Evolutionary conservation across 2,888 invertebrate species (phyloP).

Genomic region (Hoplodrina ambigua): DNA sequence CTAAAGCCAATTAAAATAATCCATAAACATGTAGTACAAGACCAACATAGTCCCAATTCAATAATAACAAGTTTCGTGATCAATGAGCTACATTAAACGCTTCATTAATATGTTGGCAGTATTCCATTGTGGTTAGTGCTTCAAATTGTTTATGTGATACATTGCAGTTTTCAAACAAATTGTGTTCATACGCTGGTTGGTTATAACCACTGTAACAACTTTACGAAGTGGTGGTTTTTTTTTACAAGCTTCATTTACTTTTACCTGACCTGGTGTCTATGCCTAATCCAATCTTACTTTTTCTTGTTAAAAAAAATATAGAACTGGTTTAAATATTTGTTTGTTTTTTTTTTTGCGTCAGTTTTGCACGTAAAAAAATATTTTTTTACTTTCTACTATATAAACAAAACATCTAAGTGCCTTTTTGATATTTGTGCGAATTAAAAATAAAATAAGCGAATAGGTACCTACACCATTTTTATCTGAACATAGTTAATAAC

Average conservation of each 20-base stretch:
- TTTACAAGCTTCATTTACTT: no score
- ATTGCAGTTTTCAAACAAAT: conserved; percentile 43
- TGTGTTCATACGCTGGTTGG: conserved; percentile 22
- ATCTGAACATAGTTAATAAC: no score
- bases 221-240: not conserved
- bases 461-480: no score
- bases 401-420: no score
- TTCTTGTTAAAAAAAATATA: no score
- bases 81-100: conserved; percentile 43
- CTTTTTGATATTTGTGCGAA: no score
- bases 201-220: not conserved
- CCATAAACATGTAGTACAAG: not conserved
- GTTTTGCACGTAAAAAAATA: no score
- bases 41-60: not conserved
- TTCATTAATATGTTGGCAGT: conserved; percentile 56
- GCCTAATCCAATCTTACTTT: no score
- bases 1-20: not conserved
- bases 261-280: no score
- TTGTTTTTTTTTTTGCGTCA: no score
- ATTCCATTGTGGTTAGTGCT: conserved; percentile 39
- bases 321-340: not conserved
- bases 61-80: conserved; percentile 39
- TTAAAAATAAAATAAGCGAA: no score
- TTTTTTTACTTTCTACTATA: no score
- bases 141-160: conserved; percentile 47